phyloP scores from a whole-genome alignment of 2,113 vertebrate genomes.

The Cyphomyrus discorhynchus region DNA sequence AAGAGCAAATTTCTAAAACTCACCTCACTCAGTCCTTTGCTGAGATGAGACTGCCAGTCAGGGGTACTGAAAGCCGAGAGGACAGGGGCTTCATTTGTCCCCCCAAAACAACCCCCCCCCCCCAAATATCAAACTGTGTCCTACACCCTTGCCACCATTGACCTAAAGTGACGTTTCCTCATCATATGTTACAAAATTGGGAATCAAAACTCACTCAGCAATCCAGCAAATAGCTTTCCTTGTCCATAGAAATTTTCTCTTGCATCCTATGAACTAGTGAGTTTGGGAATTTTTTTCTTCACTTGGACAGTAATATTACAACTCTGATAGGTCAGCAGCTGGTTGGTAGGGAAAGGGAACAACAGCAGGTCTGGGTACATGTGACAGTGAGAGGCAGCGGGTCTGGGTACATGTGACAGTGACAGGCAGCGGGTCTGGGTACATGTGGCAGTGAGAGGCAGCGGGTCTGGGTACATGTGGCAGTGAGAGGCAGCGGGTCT shows the following conservation, averaged over 20 bases:
- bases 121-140: background rate
- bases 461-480: background rate
- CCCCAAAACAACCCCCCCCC: background rate
- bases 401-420: background rate
- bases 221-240: background rate
- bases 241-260: background rate
- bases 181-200: background rate
- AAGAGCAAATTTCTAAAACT: conserved; percentile 25
- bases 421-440: background rate
- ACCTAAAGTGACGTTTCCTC: background rate
- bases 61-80: background rate
- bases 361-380: background rate
- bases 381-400: background rate
- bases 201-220: background rate
- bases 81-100: background rate
- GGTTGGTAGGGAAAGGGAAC: background rate
- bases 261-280: background rate
- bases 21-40: background rate
- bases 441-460: background rate
- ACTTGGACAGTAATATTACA: background rate
- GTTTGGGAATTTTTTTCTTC: background rate
- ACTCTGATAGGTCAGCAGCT: background rate
- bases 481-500: background rate
- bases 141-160: background rate
- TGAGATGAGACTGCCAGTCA: background rate